These are phyloP conservation scores for Cacatua alba DNA, from an alignment of 2,113 vertebrate species.

Conservation along the genomic window DNA sequence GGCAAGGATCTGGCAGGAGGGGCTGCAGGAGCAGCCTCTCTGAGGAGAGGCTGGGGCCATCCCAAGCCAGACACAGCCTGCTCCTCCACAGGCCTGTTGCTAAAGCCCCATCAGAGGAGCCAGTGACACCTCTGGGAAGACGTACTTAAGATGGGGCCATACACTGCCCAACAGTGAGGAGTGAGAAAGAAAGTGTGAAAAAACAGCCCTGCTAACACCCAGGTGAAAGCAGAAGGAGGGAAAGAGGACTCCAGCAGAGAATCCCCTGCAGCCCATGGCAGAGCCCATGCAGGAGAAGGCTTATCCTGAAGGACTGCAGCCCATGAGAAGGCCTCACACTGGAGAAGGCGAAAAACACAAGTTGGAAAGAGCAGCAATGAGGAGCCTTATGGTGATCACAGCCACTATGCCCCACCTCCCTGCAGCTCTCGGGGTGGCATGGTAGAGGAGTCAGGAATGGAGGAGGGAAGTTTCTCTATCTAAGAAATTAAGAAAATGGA, in stretches of 20 bases:
- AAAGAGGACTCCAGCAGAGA: not conserved
- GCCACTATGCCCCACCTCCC: not conserved
- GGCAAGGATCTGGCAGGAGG: too few species aligned
- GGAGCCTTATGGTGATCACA: not conserved
- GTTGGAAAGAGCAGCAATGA: not conserved
- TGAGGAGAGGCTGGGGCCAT: not conserved
- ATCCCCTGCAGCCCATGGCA: not conserved
- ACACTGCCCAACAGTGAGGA: accelerated
- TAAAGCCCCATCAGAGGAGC: not conserved
- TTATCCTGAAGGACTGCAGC: not conserved
- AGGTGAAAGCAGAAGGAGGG: not conserved
- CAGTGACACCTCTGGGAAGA: not conserved
- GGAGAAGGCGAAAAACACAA: not conserved
- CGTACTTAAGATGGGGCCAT: accelerated
- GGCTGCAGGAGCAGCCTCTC: not conserved
- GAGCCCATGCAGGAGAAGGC: not conserved
- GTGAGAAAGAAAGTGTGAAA: not conserved
- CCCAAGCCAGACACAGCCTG: accelerated
- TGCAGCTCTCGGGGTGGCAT: accelerated
- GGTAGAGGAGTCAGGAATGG: not conserved
- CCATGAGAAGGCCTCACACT: not conserved
- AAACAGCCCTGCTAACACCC: not conserved
- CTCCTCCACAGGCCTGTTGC: not conserved
- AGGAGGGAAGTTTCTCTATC: not conserved
- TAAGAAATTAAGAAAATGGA: not conserved